Percentiles rank a stretch among this genome's conserved stretches.
Evolutionary conservation across 2,797 vertebrate genomes (phyloP).

Genomic region (Falco cherrug): DNA sequence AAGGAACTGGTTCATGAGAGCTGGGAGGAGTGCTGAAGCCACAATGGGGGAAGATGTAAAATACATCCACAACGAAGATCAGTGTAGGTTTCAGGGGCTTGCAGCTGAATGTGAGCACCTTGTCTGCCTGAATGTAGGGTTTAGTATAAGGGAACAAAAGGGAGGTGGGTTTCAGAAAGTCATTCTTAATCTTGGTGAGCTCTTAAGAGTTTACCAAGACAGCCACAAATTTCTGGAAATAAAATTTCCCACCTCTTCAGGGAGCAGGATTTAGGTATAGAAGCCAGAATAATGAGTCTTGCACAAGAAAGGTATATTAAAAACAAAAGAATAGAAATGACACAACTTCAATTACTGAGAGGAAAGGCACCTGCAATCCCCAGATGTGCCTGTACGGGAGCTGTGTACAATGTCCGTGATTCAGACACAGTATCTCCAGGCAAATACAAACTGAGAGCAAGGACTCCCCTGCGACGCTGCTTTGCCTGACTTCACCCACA

Average conservation of each 20-base stretch:
- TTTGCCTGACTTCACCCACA: not conserved
- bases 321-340: not conserved
- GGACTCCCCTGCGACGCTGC: not conserved
- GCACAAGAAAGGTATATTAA: not conserved
- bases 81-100: not conserved
- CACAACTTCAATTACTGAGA: not conserved
- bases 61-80: not conserved
- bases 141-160: not conserved
- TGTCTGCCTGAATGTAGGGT: not conserved
- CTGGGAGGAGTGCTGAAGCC: not conserved
- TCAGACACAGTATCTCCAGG: not conserved
- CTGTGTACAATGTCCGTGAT: not conserved
- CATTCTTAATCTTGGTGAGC: not conserved
- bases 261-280: not conserved
- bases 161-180: not conserved
- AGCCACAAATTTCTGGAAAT: not conserved
- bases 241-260: not conserved
- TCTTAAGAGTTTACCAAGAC: not conserved
- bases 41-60: not conserved
- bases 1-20: not conserved
- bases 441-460: not conserved
- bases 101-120: not conserved
- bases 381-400: not conserved
- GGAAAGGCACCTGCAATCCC: conserved; percentile 8
- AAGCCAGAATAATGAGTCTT: conserved; percentile 5